phyloP scores from a whole-genome alignment of 2,113 vertebrate genomes.

The Clarias gariepinus region DNA sequence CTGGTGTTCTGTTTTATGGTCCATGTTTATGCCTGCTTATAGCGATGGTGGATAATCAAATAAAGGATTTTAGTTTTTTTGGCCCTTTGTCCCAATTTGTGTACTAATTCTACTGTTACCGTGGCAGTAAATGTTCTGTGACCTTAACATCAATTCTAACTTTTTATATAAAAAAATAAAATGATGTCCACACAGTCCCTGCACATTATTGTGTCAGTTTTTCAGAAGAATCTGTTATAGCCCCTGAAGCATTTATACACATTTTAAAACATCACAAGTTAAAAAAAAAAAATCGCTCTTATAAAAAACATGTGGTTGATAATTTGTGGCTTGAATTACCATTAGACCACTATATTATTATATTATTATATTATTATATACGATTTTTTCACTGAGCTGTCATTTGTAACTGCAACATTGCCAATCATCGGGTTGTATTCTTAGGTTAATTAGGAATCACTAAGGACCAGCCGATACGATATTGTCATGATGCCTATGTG shows the following conservation, averaged over 20 bases:
- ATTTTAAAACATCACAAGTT: not conserved
- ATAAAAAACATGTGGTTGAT: not conserved
- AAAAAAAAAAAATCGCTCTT: not conserved
- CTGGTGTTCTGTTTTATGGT: conserved; percentile 6
- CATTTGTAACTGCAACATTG: not conserved
- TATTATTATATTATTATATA: not conserved
- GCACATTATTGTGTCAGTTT: not conserved
- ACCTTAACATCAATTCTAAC: not conserved
- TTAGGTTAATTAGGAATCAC: not conserved
- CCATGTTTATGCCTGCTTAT: not conserved
- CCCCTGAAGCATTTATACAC: not conserved
- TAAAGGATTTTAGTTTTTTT: not conserved
- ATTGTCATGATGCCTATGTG: too few relatives aligned
- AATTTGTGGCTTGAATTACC: not conserved
- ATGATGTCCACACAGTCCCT: not conserved
- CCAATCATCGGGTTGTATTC: not conserved
- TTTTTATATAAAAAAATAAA: not conserved
- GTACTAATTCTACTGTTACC: not conserved
- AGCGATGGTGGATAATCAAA: not conserved
- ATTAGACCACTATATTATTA: not conserved
- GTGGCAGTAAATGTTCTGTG: not conserved
- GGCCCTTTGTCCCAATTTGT: not conserved
- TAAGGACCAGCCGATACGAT: too few relatives aligned
- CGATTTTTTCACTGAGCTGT: not conserved
- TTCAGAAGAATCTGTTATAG: not conserved